phyloP scores from a whole-genome alignment of 1,140 invertebrate genomes.

The Triops cancriformis region DNA sequence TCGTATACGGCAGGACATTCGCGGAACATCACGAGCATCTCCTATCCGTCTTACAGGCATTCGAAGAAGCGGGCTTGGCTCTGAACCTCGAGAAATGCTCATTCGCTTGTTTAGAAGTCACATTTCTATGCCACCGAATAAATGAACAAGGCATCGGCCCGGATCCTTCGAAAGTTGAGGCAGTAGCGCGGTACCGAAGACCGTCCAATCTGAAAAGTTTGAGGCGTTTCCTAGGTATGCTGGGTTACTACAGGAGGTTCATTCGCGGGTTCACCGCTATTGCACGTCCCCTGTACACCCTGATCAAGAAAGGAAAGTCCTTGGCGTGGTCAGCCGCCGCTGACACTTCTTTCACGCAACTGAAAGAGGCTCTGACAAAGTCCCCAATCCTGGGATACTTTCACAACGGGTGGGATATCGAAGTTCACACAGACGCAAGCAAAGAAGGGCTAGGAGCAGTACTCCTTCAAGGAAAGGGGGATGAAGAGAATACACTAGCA shows the following conservation, averaged over 20 bases:
- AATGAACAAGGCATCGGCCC: not conserved
- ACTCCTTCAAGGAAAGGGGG: conserved; percentile 36
- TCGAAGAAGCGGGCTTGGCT: no score
- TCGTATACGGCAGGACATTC: no score
- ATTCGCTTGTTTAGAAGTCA: not conserved
- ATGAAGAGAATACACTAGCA: not conserved
- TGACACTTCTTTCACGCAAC: not conserved
- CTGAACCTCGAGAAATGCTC: not conserved
- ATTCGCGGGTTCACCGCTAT: not conserved
- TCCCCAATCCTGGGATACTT: conserved; percentile 2
- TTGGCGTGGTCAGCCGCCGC: not conserved
- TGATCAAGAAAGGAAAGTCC: not conserved
- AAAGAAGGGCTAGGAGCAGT: conserved; percentile 37
- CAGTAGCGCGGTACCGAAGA: not conserved
- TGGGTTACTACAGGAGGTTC: not conserved
- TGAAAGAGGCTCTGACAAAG: not conserved
- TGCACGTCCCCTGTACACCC: not conserved
- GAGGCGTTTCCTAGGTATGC: not conserved
- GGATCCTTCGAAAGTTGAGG: not conserved
- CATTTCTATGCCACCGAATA: not conserved
- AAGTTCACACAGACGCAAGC: conserved; percentile 37
- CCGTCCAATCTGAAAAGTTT: not conserved
- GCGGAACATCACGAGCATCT: no score
- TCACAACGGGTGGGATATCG: conserved; percentile 27
- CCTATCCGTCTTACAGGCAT: no score